Evolutionary conservation across 2,888 invertebrate species (phyloP), one percentile per base, ranked within the genome.

Genomic region (Prosapia bicincta): DNA sequence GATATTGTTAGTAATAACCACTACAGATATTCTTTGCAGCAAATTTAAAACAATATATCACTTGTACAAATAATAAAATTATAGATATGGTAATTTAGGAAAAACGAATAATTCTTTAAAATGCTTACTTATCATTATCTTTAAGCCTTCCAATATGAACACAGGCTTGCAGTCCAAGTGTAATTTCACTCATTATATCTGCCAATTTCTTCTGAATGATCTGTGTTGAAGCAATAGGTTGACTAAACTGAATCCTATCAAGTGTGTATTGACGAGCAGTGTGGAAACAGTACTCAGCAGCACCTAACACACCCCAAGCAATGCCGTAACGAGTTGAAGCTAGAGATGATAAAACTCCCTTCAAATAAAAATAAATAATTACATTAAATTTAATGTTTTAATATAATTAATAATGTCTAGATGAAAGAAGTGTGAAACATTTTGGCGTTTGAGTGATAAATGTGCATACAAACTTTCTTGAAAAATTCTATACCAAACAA

Each of bases 311-410:
- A 79, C 99, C 99, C 97, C 98, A 99, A 32, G 97, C 93, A 83
- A 99, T 99, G 76, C 99, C 99, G 86, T 93, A 98, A 77, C 98
- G 90, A 25, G 99, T 99, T 86, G 96, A 97, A 86, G 97, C 99
- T 82, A 99, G 89, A 87, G 98, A 98, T 80, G 93, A 92, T 86
- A 99, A 98, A 20, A 99, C 97, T 78, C 97, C 97, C 89, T 89
- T 80, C 7, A 81, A 79, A 68, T 67, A 69, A 72, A 69, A 32
- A 66, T 1, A 68, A 20, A 66, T 7, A n/a, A n/a, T n/a, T n/a
- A n/a, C n/a, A n/a, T n/a, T n/a, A n/a, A n/a, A n/a, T n/a, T n/a
- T n/a, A n/a, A n/a, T n/a, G n/a, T n/a, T n/a, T n/a, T n/a, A n/a
- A n/a, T n/a, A n/a, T n/a, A n/a, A n/a, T n/a, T n/a, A n/a, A n/a